phyloP scores from a whole-genome alignment of 1,140 invertebrate genomes.

The Akabosia matsudoensis region DNA sequence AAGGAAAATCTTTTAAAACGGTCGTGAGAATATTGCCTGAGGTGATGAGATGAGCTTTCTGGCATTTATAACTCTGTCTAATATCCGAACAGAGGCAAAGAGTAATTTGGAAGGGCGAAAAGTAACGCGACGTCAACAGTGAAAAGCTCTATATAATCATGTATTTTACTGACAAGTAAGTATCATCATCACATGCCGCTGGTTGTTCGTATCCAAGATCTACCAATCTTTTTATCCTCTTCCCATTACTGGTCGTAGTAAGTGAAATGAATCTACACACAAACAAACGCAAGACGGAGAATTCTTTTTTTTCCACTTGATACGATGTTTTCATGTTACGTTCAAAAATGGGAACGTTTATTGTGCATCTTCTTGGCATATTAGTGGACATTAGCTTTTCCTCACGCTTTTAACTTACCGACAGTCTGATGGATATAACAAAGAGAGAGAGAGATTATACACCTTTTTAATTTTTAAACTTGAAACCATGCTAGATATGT shows the following conservation, averaged over 20 bases:
- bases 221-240: neutral
- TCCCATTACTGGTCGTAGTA: neutral
- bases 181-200: neutral
- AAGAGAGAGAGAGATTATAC: neutral
- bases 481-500: no score
- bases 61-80: neutral
- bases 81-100: neutral
- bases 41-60: neutral
- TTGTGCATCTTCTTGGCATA: neutral
- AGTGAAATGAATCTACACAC: neutral
- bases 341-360: neutral
- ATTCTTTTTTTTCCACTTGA: constrained; percentile 17
- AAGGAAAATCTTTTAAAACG: neutral
- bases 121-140: neutral
- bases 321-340: neutral
- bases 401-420: constrained; percentile 8
- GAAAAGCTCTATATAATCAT: neutral
- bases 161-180: neutral
- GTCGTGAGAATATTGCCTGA: constrained; percentile 18
- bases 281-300: no score
- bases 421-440: neutral
- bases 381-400: neutral
- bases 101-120: constrained; percentile 10
- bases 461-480: no score
- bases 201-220: neutral